Conservation (phyloP, 2,797 vertebrate species). For the Sebastes kiyomatsui region DNA sequence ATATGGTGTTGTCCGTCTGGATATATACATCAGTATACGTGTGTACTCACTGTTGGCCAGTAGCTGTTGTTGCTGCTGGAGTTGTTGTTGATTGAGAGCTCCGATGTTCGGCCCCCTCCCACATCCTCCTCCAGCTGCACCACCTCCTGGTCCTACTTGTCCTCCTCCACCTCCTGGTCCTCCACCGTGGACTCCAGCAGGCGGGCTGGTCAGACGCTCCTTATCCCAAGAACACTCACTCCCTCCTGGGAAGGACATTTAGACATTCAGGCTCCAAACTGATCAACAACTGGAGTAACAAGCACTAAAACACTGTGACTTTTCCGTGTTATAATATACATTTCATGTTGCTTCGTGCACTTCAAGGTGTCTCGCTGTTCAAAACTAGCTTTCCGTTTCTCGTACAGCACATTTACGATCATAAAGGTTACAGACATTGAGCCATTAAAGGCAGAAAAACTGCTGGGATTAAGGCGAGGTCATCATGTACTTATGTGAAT, state of each 20-base stretch:
- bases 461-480: no score
- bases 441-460: no score
- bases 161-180: conserved; percentile 65
- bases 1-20: background rate
- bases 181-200: conserved; percentile 74
- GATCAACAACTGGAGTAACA: no score
- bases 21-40: background rate
- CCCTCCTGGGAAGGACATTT: conserved; percentile 80
- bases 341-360: accelerated
- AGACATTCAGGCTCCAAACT: no score
- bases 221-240: conserved; percentile 94
- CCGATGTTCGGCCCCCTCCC: conserved; percentile 64
- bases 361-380: no score
- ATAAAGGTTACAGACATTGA: no score
- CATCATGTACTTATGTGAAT: no score
- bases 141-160: conserved; percentile 1
- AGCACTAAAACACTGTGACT: no score
- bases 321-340: no score
- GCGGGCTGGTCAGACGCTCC: conserved; percentile 90
- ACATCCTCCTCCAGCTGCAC: conserved; percentile 32
- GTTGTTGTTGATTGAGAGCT: conserved; percentile 74
- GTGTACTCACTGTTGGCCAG: conserved; percentile 88
- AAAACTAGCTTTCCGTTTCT: no score
- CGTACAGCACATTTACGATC: no score
- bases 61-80: conserved; percentile 85